Base-by-base conservation (phyloP, 2,888 invertebrate genomes). In the Metopia argyrocephala region DNA sequence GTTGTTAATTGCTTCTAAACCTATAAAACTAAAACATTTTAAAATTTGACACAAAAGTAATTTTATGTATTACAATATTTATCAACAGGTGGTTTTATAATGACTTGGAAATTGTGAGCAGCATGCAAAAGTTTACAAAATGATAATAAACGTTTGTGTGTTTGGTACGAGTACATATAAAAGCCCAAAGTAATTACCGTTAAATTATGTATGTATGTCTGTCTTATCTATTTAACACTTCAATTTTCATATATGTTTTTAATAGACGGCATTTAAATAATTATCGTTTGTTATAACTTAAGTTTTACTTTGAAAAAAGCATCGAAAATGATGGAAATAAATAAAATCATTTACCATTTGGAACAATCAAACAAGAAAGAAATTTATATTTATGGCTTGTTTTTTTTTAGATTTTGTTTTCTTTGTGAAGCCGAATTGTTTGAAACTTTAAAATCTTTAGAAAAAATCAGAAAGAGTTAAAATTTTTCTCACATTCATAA, bases 351-450 rank as follows among this genome's bases (percentile, higher is more conserved):
- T 87, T 87, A 88, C 87, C 88, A 87, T 87, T 81, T 85, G 88
- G 89, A 89, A 89, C 89, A 89, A 89, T 89, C 89, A 89, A 89
- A 89, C 86, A 89, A 89, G 88, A 89, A 89, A 89, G 87, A 88
- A 89, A 89, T 89, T 88, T 87, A 84, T 87, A 85, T 83, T 85
- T 48, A 75, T 76, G 57, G 38, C 61, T 78, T 62, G 38, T 38
- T 74, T 31, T 50, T 28, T 54, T 45, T 61, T 46, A n/a, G 46
- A 61, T 18, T 31, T 57, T 28, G 3, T 57, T 25, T 7, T 27
- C 9, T n/a, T 28, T 64, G 64, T 64, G 59, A 64, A 23, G 79
- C 59, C 71, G 59, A 66, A 78, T 73, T 46, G 59, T 54, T 71
- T 65, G 54, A 66, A 65, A 59, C 28, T 28, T 45, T 65, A 31